Evolutionary conservation across 2,888 invertebrate species (phyloP), one percentile per base, ranked within the genome.

Genomic region (Scotopteryx bipunctaria): DNA sequence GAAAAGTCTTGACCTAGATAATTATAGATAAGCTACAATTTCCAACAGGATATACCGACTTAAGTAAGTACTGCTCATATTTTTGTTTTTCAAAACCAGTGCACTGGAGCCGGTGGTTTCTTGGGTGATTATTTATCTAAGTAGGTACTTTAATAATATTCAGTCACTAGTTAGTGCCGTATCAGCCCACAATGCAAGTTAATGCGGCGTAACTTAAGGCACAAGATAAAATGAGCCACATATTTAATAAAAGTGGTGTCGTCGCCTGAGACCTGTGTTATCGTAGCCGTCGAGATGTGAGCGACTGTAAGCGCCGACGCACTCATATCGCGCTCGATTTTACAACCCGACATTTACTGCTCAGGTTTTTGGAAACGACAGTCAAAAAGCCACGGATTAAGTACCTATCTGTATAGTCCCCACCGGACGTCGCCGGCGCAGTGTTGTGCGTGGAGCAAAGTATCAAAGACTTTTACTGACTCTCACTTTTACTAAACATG

Each of bases 331-430:
- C 79, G 78, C 72, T 75, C 75, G 74, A 75, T 72, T 79, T 82
- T 81, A 83, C 80, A 81, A 80, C 78, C 75, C 73, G 76, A 82
- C 78, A 78, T 83, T 83, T 81, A 84, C 78, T 76, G 77, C 77
- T 78, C 83, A 77, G 76, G 79, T 83, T 86, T 87, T 89, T 77
- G 85, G 85, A 80, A 83, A 83, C 81, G 66, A 74, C 75, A 76
- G 63, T 75, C 71, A 66, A 76, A 81, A 81, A 84, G 72, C 67
- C 65, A 69, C 78, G 78, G 80, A 83, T 84, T 79, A 79, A 81
- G 63, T 63, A 68, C n/a, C n/a, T n/a, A n/a, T n/a, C n/a, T n/a
- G n/a, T 62, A 73, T 75, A 84, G 81, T 81, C 76, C 70, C 66
- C 67, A 73, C 60, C 72, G 69, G 64, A 70, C 74, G 73, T 59